These are phyloP conservation scores for Phymatocera aterrima DNA, from an alignment of 2,888 invertebrate genomes.

Conservation along the genomic window DNA sequence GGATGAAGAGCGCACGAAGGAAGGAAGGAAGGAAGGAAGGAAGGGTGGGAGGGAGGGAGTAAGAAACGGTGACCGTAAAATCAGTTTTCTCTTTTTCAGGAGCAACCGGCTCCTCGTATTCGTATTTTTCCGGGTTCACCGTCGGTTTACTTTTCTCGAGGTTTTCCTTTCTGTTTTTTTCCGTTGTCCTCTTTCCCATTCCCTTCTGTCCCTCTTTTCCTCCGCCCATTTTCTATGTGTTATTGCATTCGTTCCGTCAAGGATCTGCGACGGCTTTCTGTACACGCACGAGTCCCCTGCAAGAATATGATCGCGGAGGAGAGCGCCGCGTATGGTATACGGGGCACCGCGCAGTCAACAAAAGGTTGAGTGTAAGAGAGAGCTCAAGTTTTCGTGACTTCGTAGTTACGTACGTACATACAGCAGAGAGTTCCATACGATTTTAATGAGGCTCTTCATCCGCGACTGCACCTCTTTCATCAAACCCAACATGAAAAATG, in stretches of 20 bases:
- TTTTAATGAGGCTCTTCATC: constrained; percentile 66
- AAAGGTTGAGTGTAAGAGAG: constrained; percentile 38
- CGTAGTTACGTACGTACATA: too few relatives aligned
- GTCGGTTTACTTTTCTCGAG: background rate
- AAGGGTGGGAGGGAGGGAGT: constrained; percentile 14
- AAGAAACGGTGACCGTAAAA: constrained; percentile 42
- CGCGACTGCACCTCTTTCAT: constrained; percentile 21
- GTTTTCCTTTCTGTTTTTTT: background rate
- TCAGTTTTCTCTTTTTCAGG: background rate
- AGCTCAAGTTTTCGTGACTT: constrained; percentile 19
- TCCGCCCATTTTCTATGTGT: too few relatives aligned
- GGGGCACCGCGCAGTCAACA: background rate
- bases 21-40: constrained; percentile 1
- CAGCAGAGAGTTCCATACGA: constrained; percentile 18
- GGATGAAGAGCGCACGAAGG: constrained; percentile 3
- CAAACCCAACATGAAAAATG: constrained; percentile 16
- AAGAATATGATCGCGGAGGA: background rate
- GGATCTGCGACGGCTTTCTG: background rate
- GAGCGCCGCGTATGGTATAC: background rate
- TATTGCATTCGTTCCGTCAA: too few relatives aligned
- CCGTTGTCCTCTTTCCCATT: background rate
- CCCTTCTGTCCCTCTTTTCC: too few relatives aligned
- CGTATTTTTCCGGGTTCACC: background rate
- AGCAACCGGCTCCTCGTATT: background rate
- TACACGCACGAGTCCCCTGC: background rate